phyloP scores from a whole-genome alignment of 2,888 invertebrate genomes.

The Eilema caniola region DNA sequence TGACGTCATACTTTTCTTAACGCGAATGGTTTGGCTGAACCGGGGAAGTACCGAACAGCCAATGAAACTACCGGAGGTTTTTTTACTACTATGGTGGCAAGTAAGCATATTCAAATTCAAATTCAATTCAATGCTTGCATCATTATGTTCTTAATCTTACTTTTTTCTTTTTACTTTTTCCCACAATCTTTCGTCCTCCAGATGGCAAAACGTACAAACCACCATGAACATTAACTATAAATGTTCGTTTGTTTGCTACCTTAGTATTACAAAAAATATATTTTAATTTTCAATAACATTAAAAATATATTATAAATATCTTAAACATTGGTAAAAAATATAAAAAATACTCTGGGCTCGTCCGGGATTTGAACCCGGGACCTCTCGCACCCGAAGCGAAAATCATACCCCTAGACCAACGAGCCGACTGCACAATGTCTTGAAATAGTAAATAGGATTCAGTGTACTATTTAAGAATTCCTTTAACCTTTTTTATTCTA shows the following conservation, averaged over 20 bases:
- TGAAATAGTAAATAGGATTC: not conserved
- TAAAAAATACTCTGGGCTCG: constrained; percentile 66
- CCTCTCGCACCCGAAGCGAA: constrained; percentile 87
- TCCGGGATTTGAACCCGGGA: constrained; percentile 87
- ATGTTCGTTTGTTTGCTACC: not conserved
- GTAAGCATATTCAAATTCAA: too few relatives aligned
- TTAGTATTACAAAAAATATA: not conserved
- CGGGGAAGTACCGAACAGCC: not conserved
- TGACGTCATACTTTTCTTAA: not conserved
- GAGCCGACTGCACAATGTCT: constrained; percentile 59
- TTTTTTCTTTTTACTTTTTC: not conserved
- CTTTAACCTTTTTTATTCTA: too few relatives aligned
- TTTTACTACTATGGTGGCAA: not conserved
- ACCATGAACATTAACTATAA: not conserved
- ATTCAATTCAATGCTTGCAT: too few relatives aligned
- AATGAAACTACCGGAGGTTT: not conserved
- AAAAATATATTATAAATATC: not conserved
- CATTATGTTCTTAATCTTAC: too few relatives aligned
- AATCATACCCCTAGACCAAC: constrained; percentile 87
- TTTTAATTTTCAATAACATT: not conserved
- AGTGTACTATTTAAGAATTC: not conserved
- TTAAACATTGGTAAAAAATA: constrained; percentile 23
- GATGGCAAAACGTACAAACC: not conserved
- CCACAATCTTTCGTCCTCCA: not conserved
- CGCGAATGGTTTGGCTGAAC: not conserved